Evolutionary conservation across 2,113 vertebrate genomes (phyloP), one percentile per base, ranked within the genome.

Genomic region (Turdus rufiventris): DNA sequence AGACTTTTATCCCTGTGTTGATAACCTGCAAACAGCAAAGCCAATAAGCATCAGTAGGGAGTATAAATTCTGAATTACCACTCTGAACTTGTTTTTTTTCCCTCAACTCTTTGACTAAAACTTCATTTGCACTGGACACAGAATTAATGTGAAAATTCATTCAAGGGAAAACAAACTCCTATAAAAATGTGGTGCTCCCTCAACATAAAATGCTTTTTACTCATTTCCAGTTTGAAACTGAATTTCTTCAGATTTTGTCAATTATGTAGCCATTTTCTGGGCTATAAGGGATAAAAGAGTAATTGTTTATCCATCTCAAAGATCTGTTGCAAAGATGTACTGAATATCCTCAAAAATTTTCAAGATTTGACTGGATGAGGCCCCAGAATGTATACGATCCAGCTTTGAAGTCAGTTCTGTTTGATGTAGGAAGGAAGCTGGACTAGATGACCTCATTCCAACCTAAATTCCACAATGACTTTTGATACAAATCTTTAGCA

Each of bases 1-100:
- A 99, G 80, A 99, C 99, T 97, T 99, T 99, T 93, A 99, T 98
- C 21, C 99, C 99, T 0, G 99, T 99, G 97, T 99, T 99, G 91
- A 99, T 99, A 63, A 99, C 99, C 99, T 99, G 94, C 17, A 91
- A 89, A 91, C 9, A 4, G 19, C 57, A 92, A 96, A 53, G 74
- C 34, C 75, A 78, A 90, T 38, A 78, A 82, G 43, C 31, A 60
- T 60, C 43, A 77, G 21, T 61, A 50, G 50, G 13, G 6, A 43
- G 16, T 8, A 70, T 15, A 57, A 87, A 72, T 67, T 77, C 58
- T 60, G 34, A 80, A 86, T 67, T 33, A 61, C 6, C 23, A 34
- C 14, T 51, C 18, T 66, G 38, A 89, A 68, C n/a, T 89, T 83
- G 14, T 11, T 18, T 89, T 31, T 40, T 40, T 40, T 43, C 54